Conservation (phyloP, 2,113 vertebrate species). For the Fulica atra region DNA sequence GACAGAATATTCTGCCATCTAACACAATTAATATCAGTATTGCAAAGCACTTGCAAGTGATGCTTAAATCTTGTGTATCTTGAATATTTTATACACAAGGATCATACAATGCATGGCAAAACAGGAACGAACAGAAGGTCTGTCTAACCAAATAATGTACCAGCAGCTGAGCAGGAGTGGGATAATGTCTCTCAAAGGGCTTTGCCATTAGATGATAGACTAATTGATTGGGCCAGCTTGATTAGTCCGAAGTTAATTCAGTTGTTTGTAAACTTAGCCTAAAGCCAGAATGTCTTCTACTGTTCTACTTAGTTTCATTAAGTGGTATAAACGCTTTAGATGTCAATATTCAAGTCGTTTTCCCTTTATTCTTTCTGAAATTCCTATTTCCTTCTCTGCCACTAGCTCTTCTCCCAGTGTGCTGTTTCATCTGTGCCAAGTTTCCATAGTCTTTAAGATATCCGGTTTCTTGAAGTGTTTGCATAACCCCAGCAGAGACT, state of each 20-base stretch:
- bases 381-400: neutral
- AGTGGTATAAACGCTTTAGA: neutral
- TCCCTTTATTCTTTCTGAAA: rapidly evolving
- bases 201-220: neutral
- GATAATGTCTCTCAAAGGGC: neutral
- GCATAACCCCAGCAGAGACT: neutral
- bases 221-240: neutral
- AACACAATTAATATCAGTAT: neutral
- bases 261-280: neutral
- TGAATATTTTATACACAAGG: neutral
- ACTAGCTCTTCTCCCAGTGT: neutral
- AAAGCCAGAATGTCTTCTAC: neutral
- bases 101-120: neutral
- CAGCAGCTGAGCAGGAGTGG: neutral
- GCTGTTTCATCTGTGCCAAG: neutral
- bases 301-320: neutral
- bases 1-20: neutral
- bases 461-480: neutral
- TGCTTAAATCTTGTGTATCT: neutral
- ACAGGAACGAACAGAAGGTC: neutral
- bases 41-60: neutral
- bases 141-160: neutral
- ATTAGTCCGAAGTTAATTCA: neutral
- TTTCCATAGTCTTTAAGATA: neutral
- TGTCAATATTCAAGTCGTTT: neutral